phyloP scores from a whole-genome alignment of 64 coral and sea anemone genomes.

The Cladopsammia gracilis region DNA sequence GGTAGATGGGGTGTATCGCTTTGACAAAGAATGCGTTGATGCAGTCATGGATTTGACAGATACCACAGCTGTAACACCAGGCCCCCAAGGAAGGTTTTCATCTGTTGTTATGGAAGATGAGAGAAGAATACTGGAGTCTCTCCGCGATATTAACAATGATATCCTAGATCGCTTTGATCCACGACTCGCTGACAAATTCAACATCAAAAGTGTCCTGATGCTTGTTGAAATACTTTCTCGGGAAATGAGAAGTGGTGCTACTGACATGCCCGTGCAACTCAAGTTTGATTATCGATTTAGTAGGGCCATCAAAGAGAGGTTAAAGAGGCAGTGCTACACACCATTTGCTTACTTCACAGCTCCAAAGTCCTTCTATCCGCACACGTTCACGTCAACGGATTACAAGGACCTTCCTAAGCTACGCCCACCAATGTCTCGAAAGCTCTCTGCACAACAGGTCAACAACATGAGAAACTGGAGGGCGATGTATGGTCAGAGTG shows the following conservation, averaged over 20 bases:
- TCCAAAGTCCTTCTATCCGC: slow-evolving; percentile 77
- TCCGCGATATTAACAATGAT: slow-evolving; percentile 40
- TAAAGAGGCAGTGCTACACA: slow-evolving; percentile 69
- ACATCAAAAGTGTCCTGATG: slow-evolving; percentile 69
- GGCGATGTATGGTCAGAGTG: no score
- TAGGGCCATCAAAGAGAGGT: slow-evolving; percentile 70
- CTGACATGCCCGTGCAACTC: slow-evolving; percentile 66
- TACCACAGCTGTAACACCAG: slow-evolving; percentile 32
- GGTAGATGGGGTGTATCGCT: slow-evolving; percentile 41
- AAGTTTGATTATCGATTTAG: slow-evolving; percentile 69
- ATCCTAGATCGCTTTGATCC: slow-evolving; percentile 52
- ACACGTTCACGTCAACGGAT: slow-evolving; percentile 35
- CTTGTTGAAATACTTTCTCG: slow-evolving; percentile 77
- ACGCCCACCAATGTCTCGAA: background rate
- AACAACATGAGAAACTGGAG: no score
- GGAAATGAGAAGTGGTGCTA: slow-evolving; percentile 71
- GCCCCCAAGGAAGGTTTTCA: slow-evolving; percentile 66
- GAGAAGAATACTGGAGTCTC: slow-evolving; percentile 54
- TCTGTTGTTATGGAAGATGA: slow-evolving; percentile 75
- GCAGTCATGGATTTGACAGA: no score
- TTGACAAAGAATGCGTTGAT: no score
- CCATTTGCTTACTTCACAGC: slow-evolving; percentile 72
- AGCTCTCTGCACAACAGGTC: no score
- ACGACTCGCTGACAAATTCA: slow-evolving; percentile 59
- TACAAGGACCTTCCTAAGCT: slow-evolving; percentile 74